Conservation (phyloP, 2,797 vertebrate genomes). For the Microctenopoma steveboyesi region DNA sequence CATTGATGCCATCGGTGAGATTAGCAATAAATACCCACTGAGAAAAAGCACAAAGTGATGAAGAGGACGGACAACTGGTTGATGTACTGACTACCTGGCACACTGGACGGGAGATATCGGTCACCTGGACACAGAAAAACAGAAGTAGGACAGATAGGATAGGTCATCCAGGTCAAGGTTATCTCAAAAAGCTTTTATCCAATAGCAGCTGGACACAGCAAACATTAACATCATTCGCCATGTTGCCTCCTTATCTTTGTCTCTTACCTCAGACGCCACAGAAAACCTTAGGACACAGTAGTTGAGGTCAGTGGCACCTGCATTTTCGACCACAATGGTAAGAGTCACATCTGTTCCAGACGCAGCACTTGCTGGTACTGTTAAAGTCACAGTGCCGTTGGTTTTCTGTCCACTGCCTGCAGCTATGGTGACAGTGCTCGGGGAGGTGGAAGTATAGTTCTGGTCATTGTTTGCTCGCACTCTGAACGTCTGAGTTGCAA, state of each 20-base stretch:
- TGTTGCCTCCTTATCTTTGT: not conserved
- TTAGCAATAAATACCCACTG: slow-evolving; percentile 71
- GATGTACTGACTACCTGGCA: slow-evolving; percentile 52
- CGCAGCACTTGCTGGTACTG: slow-evolving; percentile 40
- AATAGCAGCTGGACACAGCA: too few relatives aligned
- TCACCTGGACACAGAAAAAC: slow-evolving; percentile 56
- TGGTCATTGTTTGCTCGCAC: slow-evolving; percentile 70
- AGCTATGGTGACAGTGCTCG: slow-evolving; percentile 33
- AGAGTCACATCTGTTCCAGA: slow-evolving; percentile 77
- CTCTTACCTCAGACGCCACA: slow-evolving; percentile 67
- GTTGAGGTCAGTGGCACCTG: slow-evolving; percentile 66
- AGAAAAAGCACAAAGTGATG: slow-evolving; percentile 53
- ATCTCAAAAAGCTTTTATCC: too few relatives aligned
- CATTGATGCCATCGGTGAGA: slow-evolving; percentile 71
- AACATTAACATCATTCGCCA: not conserved
- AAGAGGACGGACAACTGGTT: slow-evolving; percentile 49
- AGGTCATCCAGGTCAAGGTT: too few relatives aligned
- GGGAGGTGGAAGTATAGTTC: slow-evolving; percentile 20
- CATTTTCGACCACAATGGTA: slow-evolving; percentile 70
- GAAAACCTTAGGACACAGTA: slow-evolving; percentile 68
- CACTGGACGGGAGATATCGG: slow-evolving; percentile 60
- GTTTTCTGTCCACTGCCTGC: slow-evolving; percentile 40
- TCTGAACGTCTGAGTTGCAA: slow-evolving; percentile 36
- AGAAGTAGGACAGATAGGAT: not conserved
- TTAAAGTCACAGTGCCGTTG: slow-evolving; percentile 52